Conservation (phyloP, 2,888 invertebrate species). For the Sarcophaga carnaria region DNA sequence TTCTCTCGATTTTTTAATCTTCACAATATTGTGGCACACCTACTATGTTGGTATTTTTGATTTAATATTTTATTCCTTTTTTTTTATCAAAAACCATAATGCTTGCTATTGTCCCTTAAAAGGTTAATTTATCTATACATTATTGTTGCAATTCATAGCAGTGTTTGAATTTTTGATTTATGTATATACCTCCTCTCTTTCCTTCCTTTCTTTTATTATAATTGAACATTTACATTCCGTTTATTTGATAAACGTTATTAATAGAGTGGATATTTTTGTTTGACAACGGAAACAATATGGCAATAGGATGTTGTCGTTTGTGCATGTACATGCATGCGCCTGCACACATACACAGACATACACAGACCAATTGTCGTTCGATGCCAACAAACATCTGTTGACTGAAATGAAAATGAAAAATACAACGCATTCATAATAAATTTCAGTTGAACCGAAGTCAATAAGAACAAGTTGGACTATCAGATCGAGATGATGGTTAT, state of each 20-base stretch:
- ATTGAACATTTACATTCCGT: neutral
- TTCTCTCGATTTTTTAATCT: no score
- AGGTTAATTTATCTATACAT: no score
- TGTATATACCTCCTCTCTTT: neutral
- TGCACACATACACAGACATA: neutral
- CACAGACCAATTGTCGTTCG: no score
- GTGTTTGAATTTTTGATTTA: no score
- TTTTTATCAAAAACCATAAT: no score
- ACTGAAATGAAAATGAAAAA: neutral
- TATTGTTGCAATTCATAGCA: no score
- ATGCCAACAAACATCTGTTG: neutral
- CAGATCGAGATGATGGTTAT: no score
- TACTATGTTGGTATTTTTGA: no score
- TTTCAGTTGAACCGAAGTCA: neutral
- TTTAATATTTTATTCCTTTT: no score
- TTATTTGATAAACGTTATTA: neutral
- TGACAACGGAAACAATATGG: conserved; percentile 25
- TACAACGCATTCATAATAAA: neutral
- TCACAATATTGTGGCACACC: no score
- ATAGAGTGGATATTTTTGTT: neutral
- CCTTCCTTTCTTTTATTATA: neutral
- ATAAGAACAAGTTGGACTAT: no score
- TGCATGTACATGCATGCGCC: neutral
- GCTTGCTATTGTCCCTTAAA: no score
- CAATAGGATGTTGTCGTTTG: conserved; percentile 21